Evolutionary conservation across 2,797 vertebrate genomes (phyloP).

Genomic region (Myioborus miniatus): DNA sequence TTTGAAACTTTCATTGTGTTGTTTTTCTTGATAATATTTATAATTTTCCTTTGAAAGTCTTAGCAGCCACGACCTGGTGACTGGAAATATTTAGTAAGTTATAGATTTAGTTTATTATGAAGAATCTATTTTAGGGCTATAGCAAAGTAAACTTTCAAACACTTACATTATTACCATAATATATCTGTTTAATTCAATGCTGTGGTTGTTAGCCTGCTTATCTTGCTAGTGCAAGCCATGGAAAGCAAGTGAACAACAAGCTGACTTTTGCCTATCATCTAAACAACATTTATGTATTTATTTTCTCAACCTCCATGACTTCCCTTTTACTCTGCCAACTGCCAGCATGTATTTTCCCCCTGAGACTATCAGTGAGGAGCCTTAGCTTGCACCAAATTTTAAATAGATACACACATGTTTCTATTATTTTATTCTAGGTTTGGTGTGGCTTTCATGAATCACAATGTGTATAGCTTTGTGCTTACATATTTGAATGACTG

Average conservation of each 20-base stretch:
- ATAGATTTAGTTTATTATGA: background rate
- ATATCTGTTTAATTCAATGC: background rate
- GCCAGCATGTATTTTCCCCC: background rate
- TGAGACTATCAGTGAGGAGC: background rate
- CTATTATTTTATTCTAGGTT: background rate
- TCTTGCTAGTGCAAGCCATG: background rate
- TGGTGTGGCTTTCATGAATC: background rate
- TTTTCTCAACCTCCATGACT: background rate
- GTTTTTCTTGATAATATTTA: background rate
- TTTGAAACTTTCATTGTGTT: background rate
- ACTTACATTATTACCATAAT: background rate
- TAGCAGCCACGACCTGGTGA: background rate
- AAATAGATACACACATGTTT: background rate
- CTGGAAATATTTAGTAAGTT: background rate
- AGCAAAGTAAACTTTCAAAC: background rate
- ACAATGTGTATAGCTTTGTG: background rate
- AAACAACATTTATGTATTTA: background rate
- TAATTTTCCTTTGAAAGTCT: background rate
- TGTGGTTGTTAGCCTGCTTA: background rate
- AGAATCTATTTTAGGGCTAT: background rate
- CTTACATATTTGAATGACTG: background rate
- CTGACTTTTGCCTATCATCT: background rate
- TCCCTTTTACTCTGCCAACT: background rate
- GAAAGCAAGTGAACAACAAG: background rate
- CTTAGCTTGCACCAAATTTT: background rate